Base-by-base conservation (phyloP, 2,888 invertebrate genomes). In the Macrosoma leucophasiata region DNA sequence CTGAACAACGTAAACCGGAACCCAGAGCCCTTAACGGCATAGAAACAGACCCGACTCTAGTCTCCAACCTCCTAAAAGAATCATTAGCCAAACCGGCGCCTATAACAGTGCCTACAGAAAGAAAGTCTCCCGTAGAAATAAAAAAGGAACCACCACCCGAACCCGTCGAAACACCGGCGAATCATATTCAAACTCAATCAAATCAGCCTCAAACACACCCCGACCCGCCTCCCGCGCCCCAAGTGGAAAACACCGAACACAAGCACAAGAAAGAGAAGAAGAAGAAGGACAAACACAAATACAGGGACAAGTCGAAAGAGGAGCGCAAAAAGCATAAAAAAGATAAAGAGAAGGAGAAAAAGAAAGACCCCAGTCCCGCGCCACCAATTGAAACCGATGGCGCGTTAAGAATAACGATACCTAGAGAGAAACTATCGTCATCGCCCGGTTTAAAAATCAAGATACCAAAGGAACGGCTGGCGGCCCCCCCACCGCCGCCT, bases 241-340 rank as follows among this genome's bases (percentile, higher is more conserved):
- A 2, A 53, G 48, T 54, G 1, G 70, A 68, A 3, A 67, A 62
- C 12, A n/a, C 57, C 0, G 79, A 78, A 32, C 78, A 76, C 50
- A 79, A 64, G 52, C 81, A 73, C 39, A 79, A 81, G 46, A 77
- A 85, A 57, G 92, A 92, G 52, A 92, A 91, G 69, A 92, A 92
- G 64, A 91, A 91, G 60, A 92, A 92, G 58, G 91, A 92, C 52
- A 92, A 92, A 66, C 91, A 91, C 58, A 92, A 92, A 77, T 90
- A 92, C 61, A 92, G 91, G 68, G 90, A 92, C 53, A 92, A 91
- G 63, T 89, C 89, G 1, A 88, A 88, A 39, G 89, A 89, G 46
- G 91, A 91, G 40, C 79, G 89, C 13, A 91, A 91, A 55, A 92
- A 92, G 63, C 89, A 90, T 49, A 91, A 91, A 58, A 91, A 91